Evolutionary conservation across 2,888 invertebrate species (phyloP).

Genomic region (Cartodere bifasciata): DNA sequence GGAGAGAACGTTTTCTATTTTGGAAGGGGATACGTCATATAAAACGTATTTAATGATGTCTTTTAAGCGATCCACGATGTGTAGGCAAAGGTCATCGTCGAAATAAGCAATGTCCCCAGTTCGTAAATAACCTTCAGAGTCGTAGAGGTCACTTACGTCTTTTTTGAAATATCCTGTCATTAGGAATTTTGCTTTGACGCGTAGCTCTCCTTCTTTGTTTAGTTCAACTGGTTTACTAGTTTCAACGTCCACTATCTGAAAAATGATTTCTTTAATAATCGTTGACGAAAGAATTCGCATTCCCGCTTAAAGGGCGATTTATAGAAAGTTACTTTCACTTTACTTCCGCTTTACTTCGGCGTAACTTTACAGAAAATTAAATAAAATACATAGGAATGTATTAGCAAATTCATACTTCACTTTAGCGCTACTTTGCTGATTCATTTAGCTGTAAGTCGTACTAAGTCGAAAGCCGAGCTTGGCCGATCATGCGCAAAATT

Average conservation of each 20-base stretch:
- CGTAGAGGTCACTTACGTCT: slow-evolving; percentile 35
- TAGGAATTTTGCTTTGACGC: slow-evolving; percentile 31
- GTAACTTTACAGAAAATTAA: too few species aligned
- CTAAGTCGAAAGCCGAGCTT: too few species aligned
- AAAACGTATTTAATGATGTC: slow-evolving; percentile 39
- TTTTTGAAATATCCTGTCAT: slow-evolving; percentile 38
- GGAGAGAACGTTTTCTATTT: slow-evolving; percentile 23
- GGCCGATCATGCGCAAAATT: too few species aligned
- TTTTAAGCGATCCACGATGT: slow-evolving; percentile 39
- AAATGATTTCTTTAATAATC: slow-evolving; percentile 8
- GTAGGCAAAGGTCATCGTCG: slow-evolving; percentile 37
- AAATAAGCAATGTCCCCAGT: slow-evolving; percentile 41
- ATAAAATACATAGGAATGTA: too few species aligned
- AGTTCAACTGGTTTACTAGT: slow-evolving; percentile 25
- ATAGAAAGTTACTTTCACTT: too few species aligned
- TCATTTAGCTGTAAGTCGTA: too few species aligned
- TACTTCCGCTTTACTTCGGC: too few species aligned
- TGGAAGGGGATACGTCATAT: slow-evolving; percentile 35
- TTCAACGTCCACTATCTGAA: slow-evolving; percentile 23
- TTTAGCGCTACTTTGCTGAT: too few species aligned
- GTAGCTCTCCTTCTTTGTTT: slow-evolving; percentile 39
- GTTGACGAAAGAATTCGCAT: too few species aligned
- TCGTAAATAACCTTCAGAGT: slow-evolving; percentile 37
- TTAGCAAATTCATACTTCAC: too few species aligned
- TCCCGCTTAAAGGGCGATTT: too few species aligned